Conservation (phyloP, 2,113 vertebrate species). For the Prunella fulvescens region DNA sequence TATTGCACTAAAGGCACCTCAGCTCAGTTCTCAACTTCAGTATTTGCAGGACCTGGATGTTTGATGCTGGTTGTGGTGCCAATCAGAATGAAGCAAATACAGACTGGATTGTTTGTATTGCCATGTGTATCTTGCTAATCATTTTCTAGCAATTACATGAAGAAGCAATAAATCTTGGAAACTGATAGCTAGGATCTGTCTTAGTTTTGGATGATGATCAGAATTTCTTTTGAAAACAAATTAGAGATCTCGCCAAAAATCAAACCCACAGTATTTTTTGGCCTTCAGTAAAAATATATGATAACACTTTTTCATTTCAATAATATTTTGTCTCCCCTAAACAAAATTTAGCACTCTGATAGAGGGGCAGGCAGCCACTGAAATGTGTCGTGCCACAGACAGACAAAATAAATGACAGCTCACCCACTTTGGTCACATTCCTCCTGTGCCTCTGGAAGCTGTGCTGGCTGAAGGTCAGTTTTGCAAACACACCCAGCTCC, state of each 20-base stretch:
- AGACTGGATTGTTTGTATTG: constrained; percentile 2
- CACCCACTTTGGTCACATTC: neutral
- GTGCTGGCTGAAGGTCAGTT: neutral
- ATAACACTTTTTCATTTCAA: neutral
- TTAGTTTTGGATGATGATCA: constrained; percentile 19
- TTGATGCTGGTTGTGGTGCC: neutral
- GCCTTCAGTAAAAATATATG: neutral
- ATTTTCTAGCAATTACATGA: neutral
- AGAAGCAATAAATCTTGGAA: constrained; percentile 27
- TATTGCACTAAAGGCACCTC: neutral
- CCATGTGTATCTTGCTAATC: neutral
- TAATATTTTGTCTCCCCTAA: neutral
- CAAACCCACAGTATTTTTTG: neutral
- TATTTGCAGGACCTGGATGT: neutral
- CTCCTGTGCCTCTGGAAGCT: neutral
- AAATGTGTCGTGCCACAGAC: neutral
- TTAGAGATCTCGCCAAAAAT: neutral
- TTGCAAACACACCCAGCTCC: neutral
- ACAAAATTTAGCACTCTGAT: neutral
- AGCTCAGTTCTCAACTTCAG: neutral
- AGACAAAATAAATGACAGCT: neutral
- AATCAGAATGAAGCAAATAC: neutral
- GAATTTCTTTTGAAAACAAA: neutral
- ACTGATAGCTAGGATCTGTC: neutral
- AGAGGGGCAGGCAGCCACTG: neutral